phyloP scores from a whole-genome alignment of 2,797 vertebrate genomes.

The Alectoris magna region DNA sequence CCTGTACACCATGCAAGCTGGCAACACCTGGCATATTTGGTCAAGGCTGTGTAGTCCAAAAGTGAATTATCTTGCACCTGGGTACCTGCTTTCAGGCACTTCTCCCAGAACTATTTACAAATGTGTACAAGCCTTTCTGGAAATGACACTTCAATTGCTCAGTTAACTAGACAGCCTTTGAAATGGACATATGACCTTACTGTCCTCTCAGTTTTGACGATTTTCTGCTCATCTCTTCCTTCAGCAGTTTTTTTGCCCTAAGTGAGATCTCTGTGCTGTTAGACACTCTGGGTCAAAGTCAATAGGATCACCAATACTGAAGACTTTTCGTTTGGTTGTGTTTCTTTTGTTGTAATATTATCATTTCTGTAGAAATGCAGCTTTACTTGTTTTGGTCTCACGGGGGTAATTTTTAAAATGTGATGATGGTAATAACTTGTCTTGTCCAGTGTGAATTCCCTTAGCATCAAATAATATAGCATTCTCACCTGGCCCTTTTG shows the following conservation, averaged over 20 bases:
- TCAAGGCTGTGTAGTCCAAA: not conserved
- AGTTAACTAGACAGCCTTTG: not conserved
- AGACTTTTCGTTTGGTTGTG: not conserved
- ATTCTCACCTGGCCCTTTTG: not conserved
- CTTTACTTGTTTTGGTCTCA: not conserved
- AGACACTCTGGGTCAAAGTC: not conserved
- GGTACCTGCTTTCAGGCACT: not conserved
- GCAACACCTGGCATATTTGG: accelerated
- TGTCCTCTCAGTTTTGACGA: not conserved
- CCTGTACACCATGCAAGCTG: not conserved
- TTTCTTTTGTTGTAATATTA: not conserved
- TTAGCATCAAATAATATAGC: not conserved
- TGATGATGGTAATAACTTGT: not conserved
- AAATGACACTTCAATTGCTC: not conserved
- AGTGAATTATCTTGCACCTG: not conserved
- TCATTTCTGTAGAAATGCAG: not conserved
- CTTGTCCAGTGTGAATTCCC: not conserved
- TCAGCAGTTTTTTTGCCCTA: not conserved
- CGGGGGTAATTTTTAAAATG: not conserved
- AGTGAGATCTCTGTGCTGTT: not conserved
- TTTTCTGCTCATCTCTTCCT: not conserved
- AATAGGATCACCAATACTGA: not conserved
- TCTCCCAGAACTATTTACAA: not conserved
- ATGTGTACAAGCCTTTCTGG: not conserved
- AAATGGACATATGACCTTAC: not conserved